phyloP scores from a whole-genome alignment of 2,113 vertebrate species.

The Polyodon spathula region DNA sequence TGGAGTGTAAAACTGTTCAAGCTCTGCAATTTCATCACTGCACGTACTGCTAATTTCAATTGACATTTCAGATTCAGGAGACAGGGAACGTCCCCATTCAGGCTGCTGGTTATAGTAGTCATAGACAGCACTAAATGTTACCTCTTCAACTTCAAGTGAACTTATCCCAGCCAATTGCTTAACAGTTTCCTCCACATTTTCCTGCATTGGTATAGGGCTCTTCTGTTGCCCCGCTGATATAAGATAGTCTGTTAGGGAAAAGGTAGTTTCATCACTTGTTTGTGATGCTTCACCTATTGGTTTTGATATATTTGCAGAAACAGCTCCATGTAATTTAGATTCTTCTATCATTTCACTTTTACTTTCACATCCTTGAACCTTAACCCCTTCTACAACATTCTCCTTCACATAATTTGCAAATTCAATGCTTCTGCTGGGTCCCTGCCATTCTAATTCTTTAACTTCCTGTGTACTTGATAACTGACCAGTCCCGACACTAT shows the following conservation, averaged over 20 bases:
- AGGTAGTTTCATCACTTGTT: slow-evolving; percentile 12
- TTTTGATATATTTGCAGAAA: slow-evolving; percentile 16
- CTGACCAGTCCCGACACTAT: slow-evolving; percentile 11
- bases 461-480: background rate
- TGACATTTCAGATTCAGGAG: slow-evolving; percentile 95
- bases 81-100: slow-evolving; percentile 73
- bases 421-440: background rate
- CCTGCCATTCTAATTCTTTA: background rate
- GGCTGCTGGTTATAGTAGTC: slow-evolving; percentile 82
- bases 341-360: slow-evolving; percentile 14
- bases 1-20: slow-evolving; percentile 86
- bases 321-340: slow-evolving; percentile 23
- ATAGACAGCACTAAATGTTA: slow-evolving; percentile 85
- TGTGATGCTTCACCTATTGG: slow-evolving; percentile 25
- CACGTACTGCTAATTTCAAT: slow-evolving; percentile 77
- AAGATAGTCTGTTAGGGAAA: slow-evolving; percentile 45
- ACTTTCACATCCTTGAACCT: background rate
- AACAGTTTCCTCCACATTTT: slow-evolving; percentile 17
- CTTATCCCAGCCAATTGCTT: slow-evolving; percentile 39
- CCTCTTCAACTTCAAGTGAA: slow-evolving; percentile 82
- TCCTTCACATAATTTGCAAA: background rate
- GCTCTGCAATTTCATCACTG: slow-evolving; percentile 78
- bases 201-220: slow-evolving; percentile 33
- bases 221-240: slow-evolving; percentile 34
- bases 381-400: background rate